A percentile compares a stretch with the other conserved stretches of the same genome.
phyloP scores from a whole-genome alignment of 1,140 invertebrate genomes.

The Drosophila guanche region DNA sequence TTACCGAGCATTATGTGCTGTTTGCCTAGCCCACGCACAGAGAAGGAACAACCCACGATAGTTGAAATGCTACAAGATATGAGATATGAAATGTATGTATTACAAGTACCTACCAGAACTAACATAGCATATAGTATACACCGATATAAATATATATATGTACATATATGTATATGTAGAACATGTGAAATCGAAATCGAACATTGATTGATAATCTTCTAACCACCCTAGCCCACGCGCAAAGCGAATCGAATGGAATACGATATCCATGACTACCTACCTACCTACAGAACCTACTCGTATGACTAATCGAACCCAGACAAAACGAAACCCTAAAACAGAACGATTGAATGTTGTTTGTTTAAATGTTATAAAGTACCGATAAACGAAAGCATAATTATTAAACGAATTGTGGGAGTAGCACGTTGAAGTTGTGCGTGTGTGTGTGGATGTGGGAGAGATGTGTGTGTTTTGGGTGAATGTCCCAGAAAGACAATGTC shows the following conservation, averaged over 20 bases:
- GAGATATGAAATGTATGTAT: constrained; percentile 23
- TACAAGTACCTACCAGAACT: constrained; percentile 43
- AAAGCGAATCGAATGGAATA: constrained; percentile 25
- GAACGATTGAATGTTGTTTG: constrained; percentile 65
- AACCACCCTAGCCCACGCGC: constrained; percentile 52
- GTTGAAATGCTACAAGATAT: constrained; percentile 22
- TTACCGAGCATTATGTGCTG: constrained; percentile 10
- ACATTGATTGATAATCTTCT: constrained; percentile 31
- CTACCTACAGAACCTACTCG: constrained; percentile 1
- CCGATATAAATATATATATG: constrained; percentile 1
- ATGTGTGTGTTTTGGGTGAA: background rate
- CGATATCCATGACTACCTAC: constrained; percentile 42
- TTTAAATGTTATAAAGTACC: constrained; percentile 56
- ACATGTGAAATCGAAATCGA: constrained; percentile 6
- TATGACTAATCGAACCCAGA: constrained; percentile 14
- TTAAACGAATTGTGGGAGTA: constrained; percentile 22
- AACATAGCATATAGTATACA: background rate
- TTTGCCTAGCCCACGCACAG: constrained; percentile 11
- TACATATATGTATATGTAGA: constrained; percentile 17
- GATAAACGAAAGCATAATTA: constrained; percentile 18
- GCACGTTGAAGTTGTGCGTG: constrained; percentile 32
- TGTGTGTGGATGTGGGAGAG: background rate
- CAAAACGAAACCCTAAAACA: constrained; percentile 19
- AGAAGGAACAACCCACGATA: constrained; percentile 18
- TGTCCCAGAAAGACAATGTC: constrained; percentile 40